Percentiles rank a stretch among this genome's conserved stretches.
These are phyloP conservation scores for Monopterus albus DNA, from an alignment of 2,113 vertebrate species.

Conservation along the genomic window DNA sequence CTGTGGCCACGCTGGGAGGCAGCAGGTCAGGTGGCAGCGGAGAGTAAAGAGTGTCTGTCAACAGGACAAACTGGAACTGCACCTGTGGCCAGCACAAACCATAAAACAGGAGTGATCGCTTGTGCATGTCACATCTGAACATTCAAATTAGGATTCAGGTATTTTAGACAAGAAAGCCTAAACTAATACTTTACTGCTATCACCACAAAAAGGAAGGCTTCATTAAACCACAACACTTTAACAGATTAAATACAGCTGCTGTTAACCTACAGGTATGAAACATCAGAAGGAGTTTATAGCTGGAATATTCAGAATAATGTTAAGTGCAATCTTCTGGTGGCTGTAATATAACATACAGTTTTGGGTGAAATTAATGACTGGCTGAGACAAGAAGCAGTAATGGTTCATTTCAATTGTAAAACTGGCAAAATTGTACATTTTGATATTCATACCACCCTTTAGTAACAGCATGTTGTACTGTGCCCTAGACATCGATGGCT, in stretches of 20 bases:
- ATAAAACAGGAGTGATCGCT: not conserved
- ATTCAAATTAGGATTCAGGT: not conserved
- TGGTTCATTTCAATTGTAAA: too few species aligned
- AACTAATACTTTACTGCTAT: too few species aligned
- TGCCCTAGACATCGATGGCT: too few species aligned
- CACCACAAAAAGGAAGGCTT: too few species aligned
- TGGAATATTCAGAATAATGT: too few species aligned
- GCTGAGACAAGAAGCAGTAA: not conserved
- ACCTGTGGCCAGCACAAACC: slow-evolving; percentile 80
- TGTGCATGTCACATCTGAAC: not conserved
- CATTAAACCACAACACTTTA: not conserved
- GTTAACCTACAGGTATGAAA: not conserved
- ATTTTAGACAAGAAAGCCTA: too few species aligned
- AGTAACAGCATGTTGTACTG: too few species aligned
- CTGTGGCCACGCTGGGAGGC: slow-evolving; percentile 89
- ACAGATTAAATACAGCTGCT: not conserved
- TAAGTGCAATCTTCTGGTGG: too few species aligned
- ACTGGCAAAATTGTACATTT: too few species aligned
- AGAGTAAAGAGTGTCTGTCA: slow-evolving; percentile 96
- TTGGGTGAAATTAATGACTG: not conserved
- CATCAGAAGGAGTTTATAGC: not conserved
- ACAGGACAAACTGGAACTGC: slow-evolving; percentile 97
- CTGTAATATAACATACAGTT: not conserved
- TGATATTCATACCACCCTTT: too few species aligned
- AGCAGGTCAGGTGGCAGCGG: slow-evolving; percentile 94